Evolutionary conservation across 1,140 invertebrate species (phyloP), one percentile per base, ranked within the genome.

Genomic region (Euglossa dilemma): DNA sequence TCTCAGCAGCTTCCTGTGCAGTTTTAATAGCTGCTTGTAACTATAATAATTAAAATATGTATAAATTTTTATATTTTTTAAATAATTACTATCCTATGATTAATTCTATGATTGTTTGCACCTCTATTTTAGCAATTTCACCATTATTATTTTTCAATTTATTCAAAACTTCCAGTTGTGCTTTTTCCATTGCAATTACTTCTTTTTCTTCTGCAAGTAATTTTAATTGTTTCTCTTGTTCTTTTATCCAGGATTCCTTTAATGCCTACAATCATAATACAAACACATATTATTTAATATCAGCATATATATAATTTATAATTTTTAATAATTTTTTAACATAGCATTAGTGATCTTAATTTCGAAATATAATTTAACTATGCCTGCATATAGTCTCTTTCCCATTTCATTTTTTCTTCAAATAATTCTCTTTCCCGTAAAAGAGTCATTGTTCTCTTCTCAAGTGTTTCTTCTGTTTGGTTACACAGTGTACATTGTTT

Each of bases 341-440:
- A 25, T 18, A 36, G 25, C 23, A 63, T 8, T 56, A 18, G 7
- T 47, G 2, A 59, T 14, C 52, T 36, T 66, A 76, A 57, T 16
- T 14, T 36, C 36, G 76, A 80, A 74, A 71, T 77, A 59, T 54
- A 67, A 56, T 64, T 83, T 59, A 77, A 57, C 59, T 74, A 61
- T 83, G 93, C 93, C 84, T 93, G 90, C 66, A 93, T 83, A 85
- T 93, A 89, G 77, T 92, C 82, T 25, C 89, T 89, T 79, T 94
- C 93, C 92, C 91, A 94, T 66, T 91, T 91, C 16, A 86, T 89
- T 78, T 94, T 93, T 57, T 94, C 91, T 50, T 91, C 84, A 56
- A 94, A 91, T 20, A 93, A 84, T 84, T 94, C 91, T 85, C 88
- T 91, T 59, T 94, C 94, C 54, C 82, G 90, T 1, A 91, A 76